Conservation (phyloP, 2,888 invertebrate genomes). For the Buathra laborator region DNA sequence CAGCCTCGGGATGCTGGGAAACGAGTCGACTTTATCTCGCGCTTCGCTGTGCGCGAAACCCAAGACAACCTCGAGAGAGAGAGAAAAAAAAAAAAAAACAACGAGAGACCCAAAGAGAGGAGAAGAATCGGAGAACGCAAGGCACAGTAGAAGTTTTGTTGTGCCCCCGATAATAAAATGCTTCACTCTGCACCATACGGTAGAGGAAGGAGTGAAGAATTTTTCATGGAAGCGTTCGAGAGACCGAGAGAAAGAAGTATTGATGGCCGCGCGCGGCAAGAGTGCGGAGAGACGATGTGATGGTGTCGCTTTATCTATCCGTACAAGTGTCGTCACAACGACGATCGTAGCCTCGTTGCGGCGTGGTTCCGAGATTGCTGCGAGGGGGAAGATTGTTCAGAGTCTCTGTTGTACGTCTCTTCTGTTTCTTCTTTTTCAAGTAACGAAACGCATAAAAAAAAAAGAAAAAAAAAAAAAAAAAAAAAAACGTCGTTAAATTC, state of each 20-base stretch:
- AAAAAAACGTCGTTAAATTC: too few species aligned
- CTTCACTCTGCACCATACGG: not conserved
- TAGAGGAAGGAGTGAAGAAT: not conserved
- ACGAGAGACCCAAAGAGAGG: not conserved
- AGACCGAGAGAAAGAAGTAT: not conserved
- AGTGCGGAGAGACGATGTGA: not conserved
- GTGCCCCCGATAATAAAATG: conserved; percentile 26
- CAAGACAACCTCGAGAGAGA: conserved; percentile 46
- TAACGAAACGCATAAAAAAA: too few species aligned
- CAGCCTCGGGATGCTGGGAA: conserved; percentile 14
- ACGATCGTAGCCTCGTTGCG: conserved; percentile 15
- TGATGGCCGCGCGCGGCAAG: not conserved
- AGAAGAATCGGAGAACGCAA: not conserved
- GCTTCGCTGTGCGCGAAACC: conserved; percentile 42
- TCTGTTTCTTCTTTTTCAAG: too few species aligned
- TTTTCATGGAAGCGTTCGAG: conserved; percentile 12
- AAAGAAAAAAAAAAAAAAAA: too few species aligned
- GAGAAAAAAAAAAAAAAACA: not conserved
- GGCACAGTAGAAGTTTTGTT: not conserved
- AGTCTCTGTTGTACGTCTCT: too few species aligned
- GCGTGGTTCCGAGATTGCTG: conserved; percentile 5
- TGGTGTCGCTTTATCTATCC: conserved; percentile 49
- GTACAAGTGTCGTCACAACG: conserved; percentile 43
- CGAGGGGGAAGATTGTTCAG: not conserved
- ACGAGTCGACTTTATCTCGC: conserved; percentile 36